Base-by-base conservation (phyloP, 2,113 vertebrate species). In the Odocoileus virginianus region DNA sequence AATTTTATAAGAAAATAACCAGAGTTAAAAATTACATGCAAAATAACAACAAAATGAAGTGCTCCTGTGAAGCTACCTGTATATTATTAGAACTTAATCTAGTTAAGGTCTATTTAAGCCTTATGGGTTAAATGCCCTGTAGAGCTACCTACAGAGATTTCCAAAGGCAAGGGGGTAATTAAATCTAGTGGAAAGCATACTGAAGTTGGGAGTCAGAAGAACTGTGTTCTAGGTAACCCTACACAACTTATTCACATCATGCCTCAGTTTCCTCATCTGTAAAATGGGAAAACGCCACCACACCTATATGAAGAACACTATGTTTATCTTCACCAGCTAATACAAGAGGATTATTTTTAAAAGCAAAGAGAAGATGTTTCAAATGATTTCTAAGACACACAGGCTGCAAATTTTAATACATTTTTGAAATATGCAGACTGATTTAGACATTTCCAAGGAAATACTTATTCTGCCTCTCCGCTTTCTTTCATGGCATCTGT, bases 371-470 rank as follows among this genome's bases (percentile, higher is more conserved):
- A 50, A 89, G 87, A 50, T 81, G 95, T 89, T 94, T 96, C 57
- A 97, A 94, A 87, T 82, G 78, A 92, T 95, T 94, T 96, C 93
- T 94, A 94, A 97, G 96, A 96, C 71, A 95, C 61, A 93, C 27
- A 89, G 52, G n/a, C 96, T 94, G 78, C 71, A 97, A 78, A 98
- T 95, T 97, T 93, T 93, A 98, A 96, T 97, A 91, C 57, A 96
- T 93, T 95, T 98, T 97, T 95, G 88, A 97, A 97, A 97, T 95
- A 95, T 55, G 95, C 96, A 97, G 95, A 87, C 88, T 97, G 91
- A 98, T 96, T 95, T 95, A 97, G 95, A 95, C 96, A 98, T 87
- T 97, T 97, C 95, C 91, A 97, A 97, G 61, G 95, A 97, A 96
- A 96, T 93, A 95, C 52, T 94, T 95, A 86, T 94, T 93, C 96